A percentile compares a stretch with the other conserved stretches of the same genome.
Evolutionary conservation across 2,888 invertebrate genomes (phyloP).

Genomic region (Drosophila trichaetosa): DNA sequence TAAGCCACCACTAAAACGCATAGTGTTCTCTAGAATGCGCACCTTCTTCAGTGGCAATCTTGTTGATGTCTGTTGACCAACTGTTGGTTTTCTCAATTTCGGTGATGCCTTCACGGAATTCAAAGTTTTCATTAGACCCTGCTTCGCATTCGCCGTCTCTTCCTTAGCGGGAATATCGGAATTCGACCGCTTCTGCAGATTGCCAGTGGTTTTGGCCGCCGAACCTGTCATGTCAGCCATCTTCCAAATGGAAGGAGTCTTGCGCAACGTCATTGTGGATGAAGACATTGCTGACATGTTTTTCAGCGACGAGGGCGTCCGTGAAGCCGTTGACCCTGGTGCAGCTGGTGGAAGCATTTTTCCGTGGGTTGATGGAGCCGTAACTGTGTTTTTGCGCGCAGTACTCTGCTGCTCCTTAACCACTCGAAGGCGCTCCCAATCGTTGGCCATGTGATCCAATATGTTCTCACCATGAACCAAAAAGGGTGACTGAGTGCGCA

Average conservation of each 20-base stretch:
- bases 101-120: slow-evolving; percentile 66
- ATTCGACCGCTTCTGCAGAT: slow-evolving; percentile 66
- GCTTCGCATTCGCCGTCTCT: slow-evolving; percentile 73
- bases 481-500: slow-evolving; percentile 86
- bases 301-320: slow-evolving; percentile 75
- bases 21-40: slow-evolving; percentile 75
- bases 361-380: slow-evolving; percentile 27
- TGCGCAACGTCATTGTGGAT: slow-evolving; percentile 67
- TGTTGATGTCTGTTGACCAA: slow-evolving; percentile 20
- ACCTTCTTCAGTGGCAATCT: slow-evolving; percentile 73
- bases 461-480: slow-evolving; percentile 88
- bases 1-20: slow-evolving; percentile 75
- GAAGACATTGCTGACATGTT: slow-evolving; percentile 63
- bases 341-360: slow-evolving; percentile 52
- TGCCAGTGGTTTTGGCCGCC: slow-evolving; percentile 53
- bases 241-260: slow-evolving; percentile 72
- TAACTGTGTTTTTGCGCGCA: slow-evolving; percentile 82
- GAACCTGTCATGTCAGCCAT: slow-evolving; percentile 30
- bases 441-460: slow-evolving; percentile 87
- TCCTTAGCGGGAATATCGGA: slow-evolving; percentile 32
- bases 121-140: slow-evolving; percentile 76
- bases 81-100: slow-evolving; percentile 28
- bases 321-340: slow-evolving; percentile 31
- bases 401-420: slow-evolving; percentile 84
- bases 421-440: slow-evolving; percentile 87